Percentiles rank a stretch among this genome's conserved stretches.
Evolutionary conservation across 2,797 vertebrate species (phyloP).

Genomic region (Pseudomugil gertrudae): DNA sequence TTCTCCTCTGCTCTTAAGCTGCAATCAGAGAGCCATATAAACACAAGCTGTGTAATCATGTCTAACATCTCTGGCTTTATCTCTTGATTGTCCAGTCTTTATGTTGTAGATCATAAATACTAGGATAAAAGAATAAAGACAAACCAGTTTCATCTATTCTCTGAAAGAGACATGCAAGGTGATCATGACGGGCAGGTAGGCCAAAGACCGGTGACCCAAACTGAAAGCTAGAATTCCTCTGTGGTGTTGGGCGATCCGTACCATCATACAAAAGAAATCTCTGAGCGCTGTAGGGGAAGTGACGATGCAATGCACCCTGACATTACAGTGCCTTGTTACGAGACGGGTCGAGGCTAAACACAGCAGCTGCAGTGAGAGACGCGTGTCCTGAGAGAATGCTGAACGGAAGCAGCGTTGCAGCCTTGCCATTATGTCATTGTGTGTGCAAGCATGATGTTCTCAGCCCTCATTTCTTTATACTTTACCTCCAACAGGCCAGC

Average conservation of each 20-base stretch:
- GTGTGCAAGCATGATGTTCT: neutral
- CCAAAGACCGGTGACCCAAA: neutral
- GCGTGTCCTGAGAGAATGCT: conserved; percentile 44
- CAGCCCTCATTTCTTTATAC: no score
- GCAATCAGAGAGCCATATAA: neutral
- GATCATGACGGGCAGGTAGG: neutral
- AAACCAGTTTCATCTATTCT: neutral
- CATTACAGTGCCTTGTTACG: conserved; percentile 32
- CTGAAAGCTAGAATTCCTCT: neutral
- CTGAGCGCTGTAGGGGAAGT: conserved; percentile 23
- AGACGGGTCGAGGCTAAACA: conserved; percentile 30
- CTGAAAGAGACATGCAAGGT: neutral
- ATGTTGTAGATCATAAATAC: neutral
- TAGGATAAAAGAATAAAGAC: neutral
- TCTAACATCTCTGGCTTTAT: neutral
- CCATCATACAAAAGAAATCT: conserved; percentile 1
- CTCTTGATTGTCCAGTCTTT: no score
- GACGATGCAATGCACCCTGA: conserved; percentile 27
- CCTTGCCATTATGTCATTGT: conserved; percentile 4
- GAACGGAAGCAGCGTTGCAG: conserved; percentile 29
- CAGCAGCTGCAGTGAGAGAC: conserved; percentile 44
- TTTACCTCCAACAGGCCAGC: no score
- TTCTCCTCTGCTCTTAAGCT: no score
- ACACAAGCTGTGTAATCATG: neutral
- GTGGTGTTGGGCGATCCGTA: neutral